A percentile compares a stretch with the other conserved stretches of the same genome.
phyloP scores from a whole-genome alignment of 2,797 vertebrate species.

The Neoniphon sammara region DNA sequence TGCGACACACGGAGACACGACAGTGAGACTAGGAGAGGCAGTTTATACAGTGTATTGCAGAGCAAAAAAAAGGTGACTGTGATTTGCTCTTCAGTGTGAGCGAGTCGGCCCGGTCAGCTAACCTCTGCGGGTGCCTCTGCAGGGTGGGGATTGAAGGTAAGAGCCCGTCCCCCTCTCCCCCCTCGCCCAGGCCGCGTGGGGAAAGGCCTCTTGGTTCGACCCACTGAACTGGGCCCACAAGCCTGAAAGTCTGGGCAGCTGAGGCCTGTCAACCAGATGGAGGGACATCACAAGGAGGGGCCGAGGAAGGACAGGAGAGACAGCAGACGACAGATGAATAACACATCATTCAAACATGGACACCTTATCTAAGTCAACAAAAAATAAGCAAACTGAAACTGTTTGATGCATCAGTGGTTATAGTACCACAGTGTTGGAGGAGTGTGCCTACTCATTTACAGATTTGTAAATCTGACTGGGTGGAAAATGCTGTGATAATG shows the following conservation, averaged over 20 bases:
- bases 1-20: conserved; percentile 60
- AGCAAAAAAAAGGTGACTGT: not conserved
- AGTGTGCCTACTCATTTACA: too few species aligned
- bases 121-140: conserved; percentile 61
- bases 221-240: conserved; percentile 40
- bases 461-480: not conserved
- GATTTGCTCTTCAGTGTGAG: not conserved
- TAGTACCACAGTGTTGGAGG: too few species aligned
- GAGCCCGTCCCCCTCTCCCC: conserved; percentile 56
- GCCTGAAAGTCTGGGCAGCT: conserved; percentile 75
- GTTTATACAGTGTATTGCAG: not conserved
- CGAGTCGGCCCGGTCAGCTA: conserved; percentile 22
- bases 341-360: not conserved
- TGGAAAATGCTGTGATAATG: not conserved
- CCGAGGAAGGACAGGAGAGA: conserved; percentile 14
- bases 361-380: too few species aligned
- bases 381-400: too few species aligned
- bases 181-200: conserved; percentile 53
- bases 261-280: conserved; percentile 77
- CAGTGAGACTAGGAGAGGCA: conserved; percentile 8
- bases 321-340: not conserved
- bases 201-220: conserved; percentile 64
- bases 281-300: conserved; percentile 38
- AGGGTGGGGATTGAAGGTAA: conserved; percentile 36
- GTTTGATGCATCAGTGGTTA: too few species aligned